Evolutionary conservation across 2,888 invertebrate genomes (phyloP).

Genomic region (Platycnemis pennipes): DNA sequence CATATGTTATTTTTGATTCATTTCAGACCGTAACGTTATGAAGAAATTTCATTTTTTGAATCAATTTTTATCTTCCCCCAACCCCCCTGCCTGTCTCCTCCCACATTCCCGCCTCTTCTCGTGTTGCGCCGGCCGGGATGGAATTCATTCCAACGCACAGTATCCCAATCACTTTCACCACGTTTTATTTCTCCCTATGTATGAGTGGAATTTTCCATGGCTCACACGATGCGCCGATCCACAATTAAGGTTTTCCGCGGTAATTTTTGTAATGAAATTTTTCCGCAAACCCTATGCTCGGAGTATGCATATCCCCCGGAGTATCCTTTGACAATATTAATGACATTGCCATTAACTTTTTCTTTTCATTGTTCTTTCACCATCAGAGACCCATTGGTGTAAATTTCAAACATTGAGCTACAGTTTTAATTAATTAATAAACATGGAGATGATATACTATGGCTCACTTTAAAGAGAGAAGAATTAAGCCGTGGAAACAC

Average conservation of each 20-base stretch:
- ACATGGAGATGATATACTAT: no score
- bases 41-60: constrained; percentile 52
- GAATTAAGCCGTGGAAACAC: no score
- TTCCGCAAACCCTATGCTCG: not conserved
- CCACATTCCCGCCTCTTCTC: not conserved
- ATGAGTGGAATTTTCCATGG: constrained; percentile 16
- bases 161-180: constrained; percentile 18
- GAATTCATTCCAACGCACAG: constrained; percentile 28
- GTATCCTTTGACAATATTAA: not conserved
- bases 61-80: not conserved
- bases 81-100: not conserved
- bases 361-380: not conserved
- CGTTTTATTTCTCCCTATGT: constrained; percentile 20
- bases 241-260: not conserved
- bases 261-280: constrained; percentile 30
- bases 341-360: not conserved
- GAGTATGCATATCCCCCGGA: not conserved
- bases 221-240: constrained; percentile 12
- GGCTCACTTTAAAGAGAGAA: no score
- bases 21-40: constrained; percentile 55
- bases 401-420: not conserved
- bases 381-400: not conserved
- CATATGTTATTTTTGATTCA: constrained; percentile 68
- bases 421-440: not conserved
- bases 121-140: constrained; percentile 18